Conservation (phyloP, 2,888 invertebrate genomes). For the Folsomia manolachei region DNA sequence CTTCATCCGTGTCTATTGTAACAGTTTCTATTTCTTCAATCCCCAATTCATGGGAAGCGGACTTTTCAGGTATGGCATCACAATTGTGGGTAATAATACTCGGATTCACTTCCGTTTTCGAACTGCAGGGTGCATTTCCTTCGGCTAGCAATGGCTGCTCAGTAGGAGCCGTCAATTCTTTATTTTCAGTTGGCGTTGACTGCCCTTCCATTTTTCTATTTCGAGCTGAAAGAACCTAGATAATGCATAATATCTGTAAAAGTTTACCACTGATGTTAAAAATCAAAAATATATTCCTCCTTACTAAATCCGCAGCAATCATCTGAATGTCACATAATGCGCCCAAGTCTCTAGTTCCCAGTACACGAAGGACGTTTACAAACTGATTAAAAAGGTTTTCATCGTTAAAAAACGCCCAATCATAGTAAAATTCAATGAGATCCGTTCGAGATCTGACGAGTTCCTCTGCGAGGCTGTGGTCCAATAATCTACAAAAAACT, state of each 20-base stretch:
- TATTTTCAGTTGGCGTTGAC: neutral
- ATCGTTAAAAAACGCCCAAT: constrained; percentile 49
- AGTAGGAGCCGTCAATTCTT: no score
- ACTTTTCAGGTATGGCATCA: neutral
- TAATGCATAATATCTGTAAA: no score
- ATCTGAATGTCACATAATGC: constrained; percentile 24
- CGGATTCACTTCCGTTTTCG: no score
- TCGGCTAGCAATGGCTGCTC: neutral
- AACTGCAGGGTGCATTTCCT: no score
- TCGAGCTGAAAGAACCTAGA: neutral
- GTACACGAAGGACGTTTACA: constrained; percentile 38
- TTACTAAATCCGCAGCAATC: neutral
- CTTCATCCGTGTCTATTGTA: constrained; percentile 1
- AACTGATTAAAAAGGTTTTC: constrained; percentile 39
- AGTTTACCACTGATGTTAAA: no score
- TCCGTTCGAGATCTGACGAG: constrained; percentile 26
- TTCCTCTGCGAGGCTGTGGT: constrained; percentile 30
- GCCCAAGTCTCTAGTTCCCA: constrained; percentile 45
- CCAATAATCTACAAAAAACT: constrained; percentile 31
- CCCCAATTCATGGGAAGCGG: no score
- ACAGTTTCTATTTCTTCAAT: constrained; percentile 13
- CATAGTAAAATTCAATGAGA: constrained; percentile 41
- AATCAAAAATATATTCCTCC: no score
- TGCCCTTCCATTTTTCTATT: neutral
- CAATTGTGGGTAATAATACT: neutral